These are phyloP conservation scores for Mechanitis messenoides DNA, from an alignment of 2,888 invertebrate genomes.

Conservation along the genomic window DNA sequence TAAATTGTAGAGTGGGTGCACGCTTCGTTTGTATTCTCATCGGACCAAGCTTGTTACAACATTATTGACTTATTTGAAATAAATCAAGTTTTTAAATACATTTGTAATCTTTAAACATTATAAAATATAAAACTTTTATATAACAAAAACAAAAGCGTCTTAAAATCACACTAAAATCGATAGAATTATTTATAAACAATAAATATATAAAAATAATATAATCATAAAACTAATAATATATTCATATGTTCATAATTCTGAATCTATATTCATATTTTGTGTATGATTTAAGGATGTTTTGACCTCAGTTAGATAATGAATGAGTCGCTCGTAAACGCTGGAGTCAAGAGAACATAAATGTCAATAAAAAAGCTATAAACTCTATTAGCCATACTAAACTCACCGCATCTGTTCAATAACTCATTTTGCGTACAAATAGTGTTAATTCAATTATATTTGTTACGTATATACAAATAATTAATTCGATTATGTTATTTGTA, in stretches of 20 bases:
- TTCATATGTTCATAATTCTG: constrained; percentile 38
- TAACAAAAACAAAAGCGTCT: no score
- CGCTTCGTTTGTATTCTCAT: constrained; percentile 43
- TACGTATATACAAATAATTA: not conserved
- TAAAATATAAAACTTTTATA: no score
- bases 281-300: constrained; percentile 70
- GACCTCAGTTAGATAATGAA: constrained; percentile 75
- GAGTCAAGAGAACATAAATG: constrained; percentile 73
- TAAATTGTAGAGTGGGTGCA: constrained; percentile 59
- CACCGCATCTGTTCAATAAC: constrained; percentile 71
- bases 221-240: constrained; percentile 39
- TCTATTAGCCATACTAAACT: constrained; percentile 74
- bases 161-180: no score
- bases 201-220: constrained; percentile 37
- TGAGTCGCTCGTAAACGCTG: constrained; percentile 70
- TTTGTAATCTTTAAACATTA: no score
- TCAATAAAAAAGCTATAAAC: constrained; percentile 76
- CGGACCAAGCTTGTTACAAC: constrained; percentile 39
- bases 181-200: no score
- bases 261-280: constrained; percentile 48
- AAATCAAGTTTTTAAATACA: constrained; percentile 13
- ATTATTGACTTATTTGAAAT: constrained; percentile 36
- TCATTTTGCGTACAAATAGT: constrained; percentile 66
- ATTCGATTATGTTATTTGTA: no score
- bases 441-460: constrained; percentile 34